Evolutionary conservation across 1,140 invertebrate species (phyloP), one percentile per base, ranked within the genome.

Genomic region (Pogonomyrmex barbatus): DNA sequence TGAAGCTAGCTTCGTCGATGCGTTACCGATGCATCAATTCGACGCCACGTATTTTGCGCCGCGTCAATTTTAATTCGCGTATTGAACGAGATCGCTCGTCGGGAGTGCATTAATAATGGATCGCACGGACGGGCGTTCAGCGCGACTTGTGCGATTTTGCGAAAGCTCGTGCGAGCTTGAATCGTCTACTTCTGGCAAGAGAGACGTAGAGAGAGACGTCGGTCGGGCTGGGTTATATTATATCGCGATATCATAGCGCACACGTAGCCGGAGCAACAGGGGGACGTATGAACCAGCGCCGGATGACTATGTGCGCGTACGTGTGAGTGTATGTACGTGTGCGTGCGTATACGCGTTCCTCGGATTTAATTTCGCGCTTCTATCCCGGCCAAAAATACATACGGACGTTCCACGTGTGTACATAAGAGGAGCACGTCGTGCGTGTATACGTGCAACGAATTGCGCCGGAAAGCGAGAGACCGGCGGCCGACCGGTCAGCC

Each of bases 321-420:
- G 30, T 17, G 33, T 17, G 50, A 9, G 30, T 2, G 47, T 54
- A 14, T 54, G 17, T 68, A 4, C 30, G 12, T 42, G 24, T 68
- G 14, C n/a, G 8, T 24, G 9, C 10, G 50, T 36, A 24, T 24
- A 24, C 45, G 60, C 36, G 85, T 86, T 82, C 10, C 56, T 82
- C 78, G 67, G 52, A 82, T 86, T 86, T 86, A 86, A 86, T 86
- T 86, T 86, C 54, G 68, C 54, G 67, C 85, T 81, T 83, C 85
- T 52, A 71, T 83, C 36, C 47, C 33, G 47, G n/a, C 73, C 36
- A 56, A 78, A 85, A 65, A 65, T 36, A 45, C 12, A 63, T 36
- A 63, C 71, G 30, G 52, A 52, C n/a, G 10, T 33, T 56, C 24
- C 14, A 12, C 36, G 30, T 36, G 67, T 47, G 79, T 12, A 24